Evolutionary conservation across 2,113 vertebrate genomes (phyloP), one percentile per base, ranked within the genome.

Genomic region (Falcunculus frontatus): DNA sequence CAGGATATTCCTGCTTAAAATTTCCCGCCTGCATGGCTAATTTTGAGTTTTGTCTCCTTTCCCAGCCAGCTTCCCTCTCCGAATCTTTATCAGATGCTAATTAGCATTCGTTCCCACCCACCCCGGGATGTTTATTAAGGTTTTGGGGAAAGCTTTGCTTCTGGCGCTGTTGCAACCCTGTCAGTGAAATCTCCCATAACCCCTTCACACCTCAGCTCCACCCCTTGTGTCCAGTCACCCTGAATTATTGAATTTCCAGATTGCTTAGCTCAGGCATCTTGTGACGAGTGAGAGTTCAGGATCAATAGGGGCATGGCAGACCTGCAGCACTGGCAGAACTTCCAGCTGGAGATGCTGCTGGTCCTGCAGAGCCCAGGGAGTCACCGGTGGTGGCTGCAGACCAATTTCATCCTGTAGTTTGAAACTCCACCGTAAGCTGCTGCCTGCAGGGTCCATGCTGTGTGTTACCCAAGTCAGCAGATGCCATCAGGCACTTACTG

Each of bases 61-160:
- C 96, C 93, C 83, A 95, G 94, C 85, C 90, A 53, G 72, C 21
- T 82, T 85, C 87, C 86, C 78, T 42, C 86, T 87, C 78, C 11
- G 35, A 91, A 55, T 90, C 88, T 86, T 93, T 94, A 95, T 95
- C 95, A 96, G 89, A 94, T 91, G 89, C 59, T 92, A 89, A 96
- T 94, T 92, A 95, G 76, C 72, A 29, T 70, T 69, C 3, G 1
- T 92, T 96, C 95, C 95, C 95, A 87, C 91, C 95, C 96, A 84
- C 73, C 32, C 76, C 0, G 1, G 67, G 89, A 39, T 69, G 50
- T 60, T 90, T 57, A 69, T 86, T 89, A 69, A 86, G 64, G 41
- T 60, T 89, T 91, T 91, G 33, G 65, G 82, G 65, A 44, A 60
- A 73, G 78, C 62, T 85, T 70, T 91, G 81, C 44, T 76, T 75